Base-by-base conservation (phyloP, 2,797 vertebrate genomes). In the Gymnothorax javanicus region DNA sequence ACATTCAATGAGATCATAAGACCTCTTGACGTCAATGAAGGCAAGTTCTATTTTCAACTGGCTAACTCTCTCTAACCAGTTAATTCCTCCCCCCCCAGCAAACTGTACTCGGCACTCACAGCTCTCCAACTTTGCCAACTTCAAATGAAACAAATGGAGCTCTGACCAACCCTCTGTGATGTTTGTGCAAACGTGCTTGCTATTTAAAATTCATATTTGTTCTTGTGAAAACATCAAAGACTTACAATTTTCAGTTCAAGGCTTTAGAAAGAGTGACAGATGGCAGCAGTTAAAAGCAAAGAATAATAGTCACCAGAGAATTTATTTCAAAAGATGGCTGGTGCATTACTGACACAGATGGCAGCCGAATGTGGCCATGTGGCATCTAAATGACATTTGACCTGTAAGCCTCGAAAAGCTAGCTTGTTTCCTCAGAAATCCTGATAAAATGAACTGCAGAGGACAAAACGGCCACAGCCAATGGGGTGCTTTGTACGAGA, bases 351-450 rank as follows among this genome's bases (percentile, higher is more conserved):
- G 57, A 27, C 69, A 83, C 20, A 86, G 81, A 67, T 83, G 64
- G 20, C 17, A 25, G 27, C 33, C 1, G n/a, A 82, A 50, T 54
- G 64, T 67, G 79, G 67, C 56, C 84, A 88, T 88, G 87, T 86
- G 87, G 67, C 69, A 75, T 60, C 57, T 73, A 27, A 83, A 86
- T 83, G 77, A 88, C 82, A 79, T 86, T 60, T 86, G 87, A 86
- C 87, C 87, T n/a, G 67, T n/a, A 86, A 82, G 13, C 2, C 27
- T 77, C 33, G 50, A 64, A 50, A 54, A 84, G 84, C 33, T 50
- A 23, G 59, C 58, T 56, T 85, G 15, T 73, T 73, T 79, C 82
- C 20, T 43, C 17, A 43, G 83, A 85, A 64, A 54, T 69, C 50
- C 64, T 69, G 81, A 83, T 83, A n/a, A 86, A 86, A 83, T 85